phyloP scores from a whole-genome alignment of 2,113 vertebrate species.

The Catharus fuscescens region DNA sequence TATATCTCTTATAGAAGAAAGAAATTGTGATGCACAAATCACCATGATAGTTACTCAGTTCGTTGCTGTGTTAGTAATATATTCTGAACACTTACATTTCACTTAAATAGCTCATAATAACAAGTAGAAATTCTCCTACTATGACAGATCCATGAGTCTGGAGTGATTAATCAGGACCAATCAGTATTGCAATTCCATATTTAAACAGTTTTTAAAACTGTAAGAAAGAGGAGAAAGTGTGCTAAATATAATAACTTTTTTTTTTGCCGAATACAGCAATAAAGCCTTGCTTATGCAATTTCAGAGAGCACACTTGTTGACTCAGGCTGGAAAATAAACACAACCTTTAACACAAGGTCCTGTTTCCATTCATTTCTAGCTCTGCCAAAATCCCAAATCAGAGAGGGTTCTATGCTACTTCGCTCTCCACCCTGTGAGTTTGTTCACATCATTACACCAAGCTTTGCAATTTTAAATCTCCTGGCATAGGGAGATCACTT shows the following conservation, averaged over 20 bases:
- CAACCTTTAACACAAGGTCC: neutral
- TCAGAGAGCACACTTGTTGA: rapidly evolving
- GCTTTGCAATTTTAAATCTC: neutral
- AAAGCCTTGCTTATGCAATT: neutral
- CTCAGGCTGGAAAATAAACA: neutral
- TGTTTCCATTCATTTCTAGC: neutral
- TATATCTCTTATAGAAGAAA: neutral
- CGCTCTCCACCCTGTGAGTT: neutral
- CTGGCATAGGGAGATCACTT: neutral
- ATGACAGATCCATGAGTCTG: neutral
- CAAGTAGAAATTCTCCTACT: neutral
- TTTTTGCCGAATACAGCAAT: neutral
- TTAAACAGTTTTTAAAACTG: neutral
- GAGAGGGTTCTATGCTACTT: neutral
- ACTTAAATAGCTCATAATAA: neutral
- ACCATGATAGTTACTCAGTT: neutral
- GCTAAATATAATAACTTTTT: neutral
- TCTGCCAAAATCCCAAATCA: neutral
- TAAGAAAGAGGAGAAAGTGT: neutral
- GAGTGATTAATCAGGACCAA: neutral
- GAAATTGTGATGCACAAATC: neutral
- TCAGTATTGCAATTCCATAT: neutral
- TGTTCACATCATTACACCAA: neutral
- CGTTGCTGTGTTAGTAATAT: neutral
- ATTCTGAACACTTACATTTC: neutral